A percentile compares a stretch with the other conserved stretches of the same genome.
Evolutionary conservation across 2,888 invertebrate species (phyloP).

Genomic region (Sinohyriopsis cumingii): DNA sequence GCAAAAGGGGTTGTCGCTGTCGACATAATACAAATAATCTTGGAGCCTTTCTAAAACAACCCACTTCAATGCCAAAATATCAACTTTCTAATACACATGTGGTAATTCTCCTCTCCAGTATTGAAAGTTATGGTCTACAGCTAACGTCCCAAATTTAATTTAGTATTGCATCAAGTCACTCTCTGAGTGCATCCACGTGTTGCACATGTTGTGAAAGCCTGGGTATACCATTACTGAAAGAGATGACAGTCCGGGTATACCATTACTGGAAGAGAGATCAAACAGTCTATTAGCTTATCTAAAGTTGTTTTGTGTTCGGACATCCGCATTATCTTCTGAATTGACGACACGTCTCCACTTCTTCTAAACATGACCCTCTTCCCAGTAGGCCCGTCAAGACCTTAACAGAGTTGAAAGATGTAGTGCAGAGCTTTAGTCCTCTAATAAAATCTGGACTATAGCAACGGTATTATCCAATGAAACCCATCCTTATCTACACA

Average conservation of each 20-base stretch:
- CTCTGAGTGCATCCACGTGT: constrained; percentile 6
- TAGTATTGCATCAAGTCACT: constrained; percentile 1
- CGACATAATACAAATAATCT: constrained; percentile 17
- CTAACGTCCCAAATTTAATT: constrained; percentile 5
- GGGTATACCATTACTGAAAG: constrained; percentile 3
- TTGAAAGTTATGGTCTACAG: constrained; percentile 5
- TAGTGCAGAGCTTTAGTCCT: too few relatives aligned
- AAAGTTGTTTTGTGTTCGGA: constrained; percentile 11
- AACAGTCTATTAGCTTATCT: constrained; percentile 6
- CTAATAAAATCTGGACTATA: too few relatives aligned
- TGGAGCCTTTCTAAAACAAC: constrained; percentile 15
- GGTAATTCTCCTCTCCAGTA: constrained; percentile 15
- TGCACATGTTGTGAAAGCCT: constrained; percentile 18
- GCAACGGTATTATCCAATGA: too few relatives aligned
- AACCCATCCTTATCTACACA: too few relatives aligned
- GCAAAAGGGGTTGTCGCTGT: constrained; percentile 12
- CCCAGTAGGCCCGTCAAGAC: too few relatives aligned
- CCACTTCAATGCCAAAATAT: constrained; percentile 16
- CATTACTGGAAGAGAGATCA: background rate
- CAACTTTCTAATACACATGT: constrained; percentile 14
- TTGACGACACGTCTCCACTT: constrained; percentile 4
- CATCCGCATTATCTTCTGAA: constrained; percentile 10
- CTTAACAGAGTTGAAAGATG: too few relatives aligned
- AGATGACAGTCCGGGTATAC: constrained; percentile 16
- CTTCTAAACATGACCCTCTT: background rate